Evolutionary conservation across 2,888 invertebrate genomes (phyloP).

Genomic region (Chloroclysta siterata): DNA sequence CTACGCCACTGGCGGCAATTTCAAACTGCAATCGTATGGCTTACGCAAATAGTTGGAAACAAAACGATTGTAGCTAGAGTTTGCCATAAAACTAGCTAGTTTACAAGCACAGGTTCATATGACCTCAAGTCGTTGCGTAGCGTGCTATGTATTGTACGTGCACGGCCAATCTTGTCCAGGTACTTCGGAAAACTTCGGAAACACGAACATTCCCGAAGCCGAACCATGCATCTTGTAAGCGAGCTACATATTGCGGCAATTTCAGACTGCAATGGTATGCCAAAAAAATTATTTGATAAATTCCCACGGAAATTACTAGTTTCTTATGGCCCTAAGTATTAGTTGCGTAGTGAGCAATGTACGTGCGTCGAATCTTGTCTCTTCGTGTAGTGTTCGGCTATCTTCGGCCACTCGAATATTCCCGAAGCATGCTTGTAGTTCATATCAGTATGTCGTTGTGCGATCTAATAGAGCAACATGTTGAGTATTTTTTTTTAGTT

Average conservation of each 20-base stretch:
- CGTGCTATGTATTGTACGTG: too few species aligned
- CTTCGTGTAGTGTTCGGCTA: neutral
- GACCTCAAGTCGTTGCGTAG: too few species aligned
- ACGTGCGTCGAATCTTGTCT: neutral
- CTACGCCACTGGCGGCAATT: too few species aligned
- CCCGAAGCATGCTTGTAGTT: neutral
- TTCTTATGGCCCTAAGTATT: neutral
- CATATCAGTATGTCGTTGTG: slow-evolving; percentile 13
- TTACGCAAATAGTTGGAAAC: too few species aligned
- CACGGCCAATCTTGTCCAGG: slow-evolving; percentile 69
- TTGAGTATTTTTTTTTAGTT: neutral
- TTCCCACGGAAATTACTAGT: neutral
- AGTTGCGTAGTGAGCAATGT: neutral
- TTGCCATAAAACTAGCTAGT: too few species aligned
- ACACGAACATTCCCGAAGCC: slow-evolving; percentile 19
- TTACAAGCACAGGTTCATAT: too few species aligned
- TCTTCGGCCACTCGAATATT: neutral
- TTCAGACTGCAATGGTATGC: too few species aligned
- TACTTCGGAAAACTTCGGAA: slow-evolving; percentile 58
- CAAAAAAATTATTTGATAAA: too few species aligned
- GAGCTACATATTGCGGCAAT: too few species aligned
- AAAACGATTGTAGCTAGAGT: too few species aligned
- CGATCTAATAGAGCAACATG: too few species aligned
- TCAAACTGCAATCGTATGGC: too few species aligned
- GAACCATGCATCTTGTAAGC: neutral